Percentiles rank a stretch among this genome's conserved stretches.
Conservation (phyloP, 2,113 vertebrate genomes). For the Piaya cayana region DNA sequence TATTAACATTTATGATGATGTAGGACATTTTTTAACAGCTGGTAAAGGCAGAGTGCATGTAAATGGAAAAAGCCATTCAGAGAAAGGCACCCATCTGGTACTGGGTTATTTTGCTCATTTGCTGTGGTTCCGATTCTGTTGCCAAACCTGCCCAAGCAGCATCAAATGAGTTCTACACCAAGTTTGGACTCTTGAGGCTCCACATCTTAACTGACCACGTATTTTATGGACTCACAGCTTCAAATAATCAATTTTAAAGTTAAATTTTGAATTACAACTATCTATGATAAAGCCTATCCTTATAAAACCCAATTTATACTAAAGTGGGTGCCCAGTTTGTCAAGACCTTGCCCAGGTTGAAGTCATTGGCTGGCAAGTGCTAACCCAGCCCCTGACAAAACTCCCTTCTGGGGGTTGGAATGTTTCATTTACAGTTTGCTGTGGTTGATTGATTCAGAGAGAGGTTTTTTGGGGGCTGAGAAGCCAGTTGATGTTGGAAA, state of each 20-base stretch:
- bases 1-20: neutral
- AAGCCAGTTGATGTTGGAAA: neutral
- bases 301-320: neutral
- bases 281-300: neutral
- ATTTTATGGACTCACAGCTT: neutral
- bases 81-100: neutral
- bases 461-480: neutral
- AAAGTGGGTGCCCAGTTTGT: neutral
- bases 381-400: neutral
- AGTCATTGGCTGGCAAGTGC: neutral
- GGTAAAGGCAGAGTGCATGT: neutral
- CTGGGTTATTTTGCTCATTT: neutral
- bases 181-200: neutral
- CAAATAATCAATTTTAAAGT: neutral
- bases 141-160: neutral
- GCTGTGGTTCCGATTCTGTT: neutral
- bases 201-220: rapidly evolving
- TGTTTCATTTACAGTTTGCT: neutral
- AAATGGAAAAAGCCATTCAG: neutral
- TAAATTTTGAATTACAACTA: neutral
- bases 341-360: neutral
- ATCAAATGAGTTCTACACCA: neutral
- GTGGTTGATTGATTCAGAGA: rapidly evolving
- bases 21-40: neutral
- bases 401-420: neutral